Evolutionary conservation across 2,888 invertebrate genomes (phyloP), one percentile per base, ranked within the genome.

Genomic region (Eupeodes latifasciatus): DNA sequence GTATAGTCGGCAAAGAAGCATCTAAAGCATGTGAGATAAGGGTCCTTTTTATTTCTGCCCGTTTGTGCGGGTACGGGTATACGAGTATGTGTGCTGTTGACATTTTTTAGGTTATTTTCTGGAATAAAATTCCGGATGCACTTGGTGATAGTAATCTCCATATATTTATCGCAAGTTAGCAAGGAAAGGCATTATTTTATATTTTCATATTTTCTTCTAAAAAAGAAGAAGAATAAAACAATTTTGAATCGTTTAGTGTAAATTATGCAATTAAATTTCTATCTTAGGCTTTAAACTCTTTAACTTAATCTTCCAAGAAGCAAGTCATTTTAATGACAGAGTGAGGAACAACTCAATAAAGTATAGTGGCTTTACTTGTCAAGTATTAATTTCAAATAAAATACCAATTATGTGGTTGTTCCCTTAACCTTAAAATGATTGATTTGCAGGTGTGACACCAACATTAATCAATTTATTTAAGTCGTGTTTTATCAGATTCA

Each of bases 1-100:
- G 14, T 47, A 40, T 47, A 40, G 53, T 55, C 40, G 19, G 40
- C 49, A 71, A 71, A 71, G 71, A 71, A 71, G 71, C 10, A 71
- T 71, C 69, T 53, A 69, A 69, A 69, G 69, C 69, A 69, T 53
- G 36, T 69, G 53, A 69, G 69, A 69, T 69, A 69, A 69, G 53
- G n/a, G 71, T 55, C 40, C 36, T 55, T 71, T 53, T 71, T 55
- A 55, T 71, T 16, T 55, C 40, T 11, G 36, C 19, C 55, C 16
- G 12, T 53, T 36, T 71, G 55, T 36, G 40, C 14, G 40, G 40
- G 9, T 55, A 55, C 27, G 27, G 3, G 27, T 55, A 14, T 55
- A 55, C 27, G 27, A 27, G 27, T 55, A 19, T 71, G 55, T 71
- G 71, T 71, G 53, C 11, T 71, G 36, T 44, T 55, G 55, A 71